Conservation (phyloP, 2,797 vertebrate genomes). For the Myotis planiceps region DNA sequence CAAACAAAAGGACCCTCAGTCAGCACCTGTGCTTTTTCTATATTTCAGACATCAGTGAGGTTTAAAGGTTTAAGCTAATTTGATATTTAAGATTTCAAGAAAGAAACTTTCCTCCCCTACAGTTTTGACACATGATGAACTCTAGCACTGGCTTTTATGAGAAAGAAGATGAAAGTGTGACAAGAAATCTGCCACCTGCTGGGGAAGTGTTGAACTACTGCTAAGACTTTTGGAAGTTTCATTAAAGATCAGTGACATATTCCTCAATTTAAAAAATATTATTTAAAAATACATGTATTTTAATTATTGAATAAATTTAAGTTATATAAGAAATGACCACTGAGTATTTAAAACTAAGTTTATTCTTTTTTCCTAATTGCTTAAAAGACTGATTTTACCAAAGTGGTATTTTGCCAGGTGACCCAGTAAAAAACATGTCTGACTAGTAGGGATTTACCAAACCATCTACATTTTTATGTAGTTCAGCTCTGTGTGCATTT, state of each 20-base stretch:
- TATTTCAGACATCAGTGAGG: background rate
- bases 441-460: background rate
- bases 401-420: background rate
- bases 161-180: background rate
- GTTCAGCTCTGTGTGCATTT: background rate
- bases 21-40: background rate
- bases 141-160: constrained; percentile 86
- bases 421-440: background rate
- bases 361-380: constrained; percentile 10
- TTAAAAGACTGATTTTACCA: background rate
- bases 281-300: constrained; percentile 62
- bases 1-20: background rate
- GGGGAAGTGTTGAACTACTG: background rate
- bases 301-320: constrained; percentile 40
- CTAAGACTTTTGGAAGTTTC: constrained; percentile 20
- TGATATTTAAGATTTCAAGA: constrained; percentile 21
- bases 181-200: background rate
- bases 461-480: background rate
- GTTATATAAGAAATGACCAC: background rate
- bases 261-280: constrained; percentile 58
- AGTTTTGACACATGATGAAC: constrained; percentile 93
- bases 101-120: constrained; percentile 47
- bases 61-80: background rate
- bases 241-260: constrained; percentile 43
- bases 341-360: constrained; percentile 41